phyloP scores from a whole-genome alignment of 1,140 invertebrate species.

The Antheraea pernyi region DNA sequence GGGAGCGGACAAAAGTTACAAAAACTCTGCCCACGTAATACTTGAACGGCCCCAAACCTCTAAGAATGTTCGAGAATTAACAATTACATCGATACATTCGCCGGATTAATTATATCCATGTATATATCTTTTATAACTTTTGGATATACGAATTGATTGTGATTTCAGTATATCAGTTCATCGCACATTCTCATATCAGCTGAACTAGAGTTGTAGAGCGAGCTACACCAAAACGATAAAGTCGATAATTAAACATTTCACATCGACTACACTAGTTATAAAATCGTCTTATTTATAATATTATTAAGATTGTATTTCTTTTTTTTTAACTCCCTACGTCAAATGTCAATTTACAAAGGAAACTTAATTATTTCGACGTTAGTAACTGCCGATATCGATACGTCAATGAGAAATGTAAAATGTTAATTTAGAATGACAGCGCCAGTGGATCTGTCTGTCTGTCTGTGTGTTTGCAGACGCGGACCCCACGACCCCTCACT shows the following conservation, averaged over 20 bases:
- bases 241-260: neutral
- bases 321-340: neutral
- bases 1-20: too few relatives aligned
- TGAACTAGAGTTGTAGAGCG: neutral
- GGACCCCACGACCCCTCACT: too few relatives aligned
- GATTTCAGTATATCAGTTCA: neutral
- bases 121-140: neutral
- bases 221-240: neutral
- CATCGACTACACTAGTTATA: constrained; percentile 1
- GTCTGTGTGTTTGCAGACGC: too few relatives aligned
- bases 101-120: neutral
- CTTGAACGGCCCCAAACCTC: neutral
- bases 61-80: neutral
- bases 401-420: neutral
- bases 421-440: neutral
- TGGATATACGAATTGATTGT: neutral
- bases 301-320: neutral
- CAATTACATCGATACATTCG: neutral
- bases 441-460: neutral
- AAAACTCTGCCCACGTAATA: too few relatives aligned
- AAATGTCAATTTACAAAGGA: neutral
- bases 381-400: neutral
- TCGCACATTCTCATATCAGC: neutral
- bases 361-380: neutral
- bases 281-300: neutral